These are phyloP conservation scores for Polydrusus pterygomalis DNA, from an alignment of 2,888 invertebrate genomes.

Conservation along the genomic window DNA sequence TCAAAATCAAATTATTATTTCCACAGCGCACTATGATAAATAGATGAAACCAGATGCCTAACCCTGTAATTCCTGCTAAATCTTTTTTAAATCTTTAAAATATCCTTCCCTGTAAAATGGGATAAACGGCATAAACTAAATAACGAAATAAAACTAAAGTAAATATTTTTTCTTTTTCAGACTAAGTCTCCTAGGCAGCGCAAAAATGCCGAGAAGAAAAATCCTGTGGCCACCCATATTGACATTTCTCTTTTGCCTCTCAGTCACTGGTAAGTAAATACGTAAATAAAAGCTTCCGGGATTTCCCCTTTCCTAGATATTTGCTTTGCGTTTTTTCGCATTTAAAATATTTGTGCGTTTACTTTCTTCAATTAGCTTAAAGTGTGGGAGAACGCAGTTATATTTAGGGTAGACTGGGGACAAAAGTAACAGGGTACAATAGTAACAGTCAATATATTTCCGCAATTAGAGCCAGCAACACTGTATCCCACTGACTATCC, in stretches of 20 bases:
- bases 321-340: slow-evolving; percentile 18
- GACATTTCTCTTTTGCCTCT: slow-evolving; percentile 51
- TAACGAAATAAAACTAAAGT: not conserved
- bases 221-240: slow-evolving; percentile 53
- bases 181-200: slow-evolving; percentile 30
- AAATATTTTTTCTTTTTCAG: slow-evolving; percentile 38
- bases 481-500: too few relatives aligned
- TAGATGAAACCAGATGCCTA: too few relatives aligned
- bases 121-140: too few relatives aligned
- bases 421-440: too few relatives aligned
- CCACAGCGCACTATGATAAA: too few relatives aligned
- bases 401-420: not conserved
- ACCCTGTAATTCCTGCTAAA: too few relatives aligned
- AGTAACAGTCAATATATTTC: too few relatives aligned
- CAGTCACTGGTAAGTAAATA: slow-evolving; percentile 54
- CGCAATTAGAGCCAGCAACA: too few relatives aligned
- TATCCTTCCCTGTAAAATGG: too few relatives aligned
- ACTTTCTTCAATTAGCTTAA: slow-evolving; percentile 4
- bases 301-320: not conserved
- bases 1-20: too few relatives aligned
- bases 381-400: not conserved
- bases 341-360: slow-evolving; percentile 15
- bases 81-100: too few relatives aligned
- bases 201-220: slow-evolving; percentile 50
- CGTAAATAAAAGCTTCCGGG: slow-evolving; percentile 22